Base-by-base conservation (phyloP, 1,140 invertebrate species). In the Cyphomyrmex costatus region DNA sequence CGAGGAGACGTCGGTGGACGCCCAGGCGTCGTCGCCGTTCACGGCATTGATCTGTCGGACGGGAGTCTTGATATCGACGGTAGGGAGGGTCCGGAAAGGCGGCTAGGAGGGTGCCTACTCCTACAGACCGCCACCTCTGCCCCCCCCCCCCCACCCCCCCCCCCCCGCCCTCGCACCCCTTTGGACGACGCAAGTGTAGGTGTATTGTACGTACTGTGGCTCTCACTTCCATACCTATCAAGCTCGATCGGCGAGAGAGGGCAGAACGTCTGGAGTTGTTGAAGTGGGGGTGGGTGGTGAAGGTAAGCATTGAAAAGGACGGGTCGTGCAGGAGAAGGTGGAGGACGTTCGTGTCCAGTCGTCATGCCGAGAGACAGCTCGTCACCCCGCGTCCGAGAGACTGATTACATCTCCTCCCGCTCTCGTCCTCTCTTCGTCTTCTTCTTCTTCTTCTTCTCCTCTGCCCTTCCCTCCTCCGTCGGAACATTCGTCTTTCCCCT, bases 41-140 rank as follows among this genome's bases (percentile, higher is more conserved):
- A 93, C 93, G 87, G 93, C 93, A 95, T 95, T 95, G 94, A 95
- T 95, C 94, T 94, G 94, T 94, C 92, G 91, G 92, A 93, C 89
- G 93, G 91, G 87, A 92, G 94, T 93, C 93, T 94, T 94, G 93
- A 94, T 94, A 94, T 94, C 93, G 94, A 92, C 88, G 91, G 90
- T 77, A 91, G 90, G 88, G 89, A 89, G 88, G 88, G 89, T 87
- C 68, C 76, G 77, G 84, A 88, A 89, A 90, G 90, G 88, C 87
- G 83, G 88, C 89, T 89, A 89, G 89, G 83, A 89, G 86, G 88
- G 77, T 74, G 70, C 73, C 61, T 80, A 71, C 74, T 87, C 66
- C 78, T 89, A 42, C 76, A 79, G 74, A 49, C 63, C 36, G 16
- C 24, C 36, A 10, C 24, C 46, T 30, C 63, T 42, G 10, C 51